Evolutionary conservation across 2,113 vertebrate species (phyloP).

Genomic region (Coryphaenoides rupestris): DNA sequence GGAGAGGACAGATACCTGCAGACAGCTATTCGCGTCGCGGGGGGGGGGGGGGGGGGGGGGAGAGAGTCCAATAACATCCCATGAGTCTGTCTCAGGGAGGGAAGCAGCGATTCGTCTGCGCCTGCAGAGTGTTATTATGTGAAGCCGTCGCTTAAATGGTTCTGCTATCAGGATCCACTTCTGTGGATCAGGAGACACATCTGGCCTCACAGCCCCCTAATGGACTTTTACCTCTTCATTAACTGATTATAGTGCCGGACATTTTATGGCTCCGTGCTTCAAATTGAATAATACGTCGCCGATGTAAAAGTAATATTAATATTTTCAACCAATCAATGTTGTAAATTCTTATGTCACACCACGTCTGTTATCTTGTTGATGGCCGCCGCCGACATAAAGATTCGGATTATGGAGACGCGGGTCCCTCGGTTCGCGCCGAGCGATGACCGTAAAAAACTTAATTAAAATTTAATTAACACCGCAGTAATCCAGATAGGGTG

Average conservation of each 20-base stretch:
- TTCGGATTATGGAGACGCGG: conserved; percentile 75
- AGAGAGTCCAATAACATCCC: conserved; percentile 61
- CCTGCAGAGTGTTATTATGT: conserved; percentile 49
- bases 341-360: conserved; percentile 89
- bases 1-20: conserved; percentile 43
- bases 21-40: conserved; percentile 52
- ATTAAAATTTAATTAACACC: conserved; percentile 86
- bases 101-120: conserved; percentile 68
- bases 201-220: conserved; percentile 80
- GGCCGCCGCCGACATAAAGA: conserved; percentile 78
- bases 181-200: conserved; percentile 77
- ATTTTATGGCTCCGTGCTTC: conserved; percentile 79
- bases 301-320: conserved; percentile 83
- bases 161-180: conserved; percentile 75
- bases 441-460: conserved; percentile 78
- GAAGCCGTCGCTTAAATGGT: conserved; percentile 60
- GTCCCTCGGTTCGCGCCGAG: conserved; percentile 78
- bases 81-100: conserved; percentile 36
- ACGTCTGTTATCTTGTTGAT: conserved; percentile 92
- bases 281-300: conserved; percentile 81
- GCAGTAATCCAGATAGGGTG: conserved; percentile 81
- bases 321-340: conserved; percentile 91
- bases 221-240: conserved; percentile 86
- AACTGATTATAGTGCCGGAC: conserved; percentile 81
- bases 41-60: not conserved